Percentiles rank a stretch among this genome's conserved stretches.
Evolutionary conservation across 2,113 vertebrate species (phyloP).

Genomic region (Danio rerio): GRCz12tu NC_133196.1:43603001-43603500

Average conservation of each 20-base stretch:
- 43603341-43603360: slow-evolving; percentile 16
- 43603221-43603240: not conserved
- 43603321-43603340: slow-evolving; percentile 1
- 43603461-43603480: not conserved
- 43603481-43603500: not conserved
- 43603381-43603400: not conserved
- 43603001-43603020: no score
- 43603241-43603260: not conserved
- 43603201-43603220: not conserved
- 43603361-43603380: not conserved
- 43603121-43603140: not conserved
- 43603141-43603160: not conserved
- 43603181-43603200: slow-evolving; percentile 21
- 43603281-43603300: not conserved
- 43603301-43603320: slow-evolving; percentile 27
- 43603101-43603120: slow-evolving; percentile 8
- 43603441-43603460: not conserved
- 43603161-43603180: slow-evolving; percentile 4
- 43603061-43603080: slow-evolving; percentile 20
- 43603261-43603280: not conserved
- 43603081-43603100: not conserved
- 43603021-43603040: not conserved
- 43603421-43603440: not conserved
- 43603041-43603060: not conserved
- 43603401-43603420: not conserved